Percentiles rank a stretch among this genome's conserved stretches.
These are phyloP conservation scores for Limnothrissa miodon DNA, from an alignment of 2,113 vertebrate genomes.

Conservation along the genomic window DNA sequence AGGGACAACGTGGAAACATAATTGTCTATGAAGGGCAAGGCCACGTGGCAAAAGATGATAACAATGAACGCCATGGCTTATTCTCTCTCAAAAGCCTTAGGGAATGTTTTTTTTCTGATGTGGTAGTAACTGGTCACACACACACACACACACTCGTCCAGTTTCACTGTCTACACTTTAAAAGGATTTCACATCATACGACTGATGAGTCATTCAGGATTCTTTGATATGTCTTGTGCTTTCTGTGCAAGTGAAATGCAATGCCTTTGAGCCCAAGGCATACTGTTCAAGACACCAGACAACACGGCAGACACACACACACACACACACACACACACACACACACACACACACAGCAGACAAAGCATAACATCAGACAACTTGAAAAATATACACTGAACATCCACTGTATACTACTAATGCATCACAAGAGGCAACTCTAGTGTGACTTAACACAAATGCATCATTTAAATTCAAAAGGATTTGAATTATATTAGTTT, in stretches of 20 bases:
- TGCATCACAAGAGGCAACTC: too few relatives aligned
- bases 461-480: too few relatives aligned
- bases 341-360: neutral
- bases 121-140: neutral
- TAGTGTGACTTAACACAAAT: too few relatives aligned
- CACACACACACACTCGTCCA: conserved; percentile 8
- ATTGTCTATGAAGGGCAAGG: conserved; percentile 21
- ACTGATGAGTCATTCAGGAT: neutral
- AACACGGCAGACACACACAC: neutral
- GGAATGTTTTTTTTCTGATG: neutral
- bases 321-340: neutral
- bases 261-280: neutral
- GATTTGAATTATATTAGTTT: too few relatives aligned
- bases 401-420: neutral
- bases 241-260: neutral
- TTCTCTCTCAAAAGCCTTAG: neutral
- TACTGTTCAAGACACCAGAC: neutral
- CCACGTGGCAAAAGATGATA: neutral
- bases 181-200: neutral
- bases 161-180: conserved; percentile 8
- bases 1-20: conserved; percentile 11
- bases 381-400: neutral
- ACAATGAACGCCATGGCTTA: neutral
- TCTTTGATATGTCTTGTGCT: neutral
- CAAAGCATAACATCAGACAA: neutral